Evolutionary conservation across 92 coral and sea anemone genomes (phyloP).

Genomic region (Montipora capitata): DNA sequence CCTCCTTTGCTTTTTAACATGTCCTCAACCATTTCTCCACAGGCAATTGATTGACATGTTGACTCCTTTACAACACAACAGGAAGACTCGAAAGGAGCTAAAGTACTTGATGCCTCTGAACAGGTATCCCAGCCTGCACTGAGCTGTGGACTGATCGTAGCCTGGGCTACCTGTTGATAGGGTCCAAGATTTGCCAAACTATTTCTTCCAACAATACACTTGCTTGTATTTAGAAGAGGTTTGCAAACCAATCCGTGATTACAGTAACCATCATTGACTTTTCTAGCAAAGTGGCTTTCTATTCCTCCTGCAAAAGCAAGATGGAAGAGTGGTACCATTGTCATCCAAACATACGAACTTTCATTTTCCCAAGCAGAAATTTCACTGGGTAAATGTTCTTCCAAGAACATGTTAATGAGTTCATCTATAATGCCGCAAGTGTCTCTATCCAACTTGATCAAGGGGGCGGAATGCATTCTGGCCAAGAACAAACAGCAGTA

Average conservation of each 20-base stretch:
- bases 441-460: slow-evolving; percentile 39
- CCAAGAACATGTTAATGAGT: slow-evolving; percentile 75
- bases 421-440: slow-evolving; percentile 53
- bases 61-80: background rate
- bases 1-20: background rate
- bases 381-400: slow-evolving; percentile 50
- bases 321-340: slow-evolving; percentile 87
- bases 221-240: background rate
- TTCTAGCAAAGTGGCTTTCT: background rate
- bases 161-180: background rate
- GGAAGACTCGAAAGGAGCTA: background rate
- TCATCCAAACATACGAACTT: slow-evolving; percentile 88
- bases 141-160: background rate
- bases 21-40: background rate
- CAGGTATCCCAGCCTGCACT: background rate
- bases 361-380: slow-evolving; percentile 74
- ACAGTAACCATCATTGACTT: background rate
- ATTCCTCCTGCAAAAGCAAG: slow-evolving; percentile 86
- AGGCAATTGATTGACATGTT: background rate
- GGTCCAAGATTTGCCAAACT: background rate
- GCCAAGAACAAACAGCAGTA: slow-evolving; percentile 85
- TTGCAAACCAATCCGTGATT: background rate
- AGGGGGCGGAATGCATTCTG: slow-evolving; percentile 77
- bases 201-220: background rate
- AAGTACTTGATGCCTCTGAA: background rate